Evolutionary conservation across 1,140 invertebrate genomes (phyloP).

Genomic region (Pissodes strobi): DNA sequence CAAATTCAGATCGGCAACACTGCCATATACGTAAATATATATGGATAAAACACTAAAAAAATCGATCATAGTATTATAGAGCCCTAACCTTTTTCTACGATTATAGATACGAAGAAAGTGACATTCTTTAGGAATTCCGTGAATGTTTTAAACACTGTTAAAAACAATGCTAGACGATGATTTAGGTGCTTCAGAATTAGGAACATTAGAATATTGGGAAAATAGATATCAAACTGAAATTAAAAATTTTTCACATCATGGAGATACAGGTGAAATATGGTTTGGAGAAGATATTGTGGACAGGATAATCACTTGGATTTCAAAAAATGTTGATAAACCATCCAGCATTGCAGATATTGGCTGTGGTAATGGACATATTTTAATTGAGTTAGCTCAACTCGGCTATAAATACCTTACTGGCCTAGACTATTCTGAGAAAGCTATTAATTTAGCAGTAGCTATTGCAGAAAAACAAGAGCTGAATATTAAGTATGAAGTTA

Average conservation of each 20-base stretch:
- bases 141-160: too few species aligned
- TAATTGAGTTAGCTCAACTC: slow-evolving; percentile 75
- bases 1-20: too few species aligned
- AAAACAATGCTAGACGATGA: slow-evolving; percentile 58
- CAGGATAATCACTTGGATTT: slow-evolving; percentile 72
- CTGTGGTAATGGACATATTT: slow-evolving; percentile 88
- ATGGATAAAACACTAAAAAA: too few species aligned
- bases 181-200: slow-evolving; percentile 74
- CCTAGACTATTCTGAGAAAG: slow-evolving; percentile 82
- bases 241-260: slow-evolving; percentile 78
- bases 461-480: slow-evolving; percentile 64
- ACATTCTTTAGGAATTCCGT: too few species aligned
- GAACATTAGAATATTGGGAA: slow-evolving; percentile 86
- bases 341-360: slow-evolving; percentile 71
- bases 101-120: too few species aligned
- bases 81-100: too few species aligned
- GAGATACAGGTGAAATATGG: slow-evolving; percentile 92
- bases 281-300: slow-evolving; percentile 83
- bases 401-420: slow-evolving; percentile 77
- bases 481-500: slow-evolving; percentile 62
- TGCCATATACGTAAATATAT: too few species aligned
- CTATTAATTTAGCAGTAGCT: slow-evolving; percentile 73
- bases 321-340: slow-evolving; percentile 58
- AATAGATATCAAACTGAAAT: slow-evolving; percentile 79
- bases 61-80: too few species aligned